Base-by-base conservation (phyloP, 2,888 invertebrate species). In the Tillus elongatus region DNA sequence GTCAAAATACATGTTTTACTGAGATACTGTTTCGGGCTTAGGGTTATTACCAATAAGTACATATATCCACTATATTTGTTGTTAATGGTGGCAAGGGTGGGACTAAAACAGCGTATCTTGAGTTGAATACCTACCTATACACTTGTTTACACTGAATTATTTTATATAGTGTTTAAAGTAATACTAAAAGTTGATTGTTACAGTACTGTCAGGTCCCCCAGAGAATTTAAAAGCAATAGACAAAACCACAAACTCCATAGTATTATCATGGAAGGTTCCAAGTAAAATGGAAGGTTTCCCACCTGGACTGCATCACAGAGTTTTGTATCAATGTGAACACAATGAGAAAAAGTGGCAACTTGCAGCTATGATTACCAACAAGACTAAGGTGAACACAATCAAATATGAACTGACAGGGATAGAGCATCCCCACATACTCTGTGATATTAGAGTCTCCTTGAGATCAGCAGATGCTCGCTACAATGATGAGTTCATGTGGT, bases 401-500 rank as follows among this genome's bases (percentile, higher is more conserved):
- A 34, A 44, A 15, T 60, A 54, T 37, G 70, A 71, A 49, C 61
- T 82, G 13, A 69, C 69, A 4, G 66, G 69, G 45, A 62, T 84
- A 30, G 69, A 73, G 37, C 79, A 77, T 63, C 76, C 83, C 1
- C 73, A 82, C 54, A 71, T 74, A 45, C 69, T 73, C 33, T 88
- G 85, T 66, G 79, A 82, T 46, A 73, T 87, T 1, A 69, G 83
- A 45, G 77, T 87, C 35, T 77, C 75, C 40, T 73, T 81, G 39
- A 75, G 74, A 54, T 74, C 80, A 11, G 64, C 63, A 15, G 60
- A 57, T 39, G 71, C 73, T 3, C 66, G 68, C 1, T 56, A 65
- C 12, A 54, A 50, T 26, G 73, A 72, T 15, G 74, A 77, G 40
- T 69, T 63, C 6, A 69, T 74, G 61, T 88, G 86, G 86, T 87